Evolutionary conservation across 2,888 invertebrate species (phyloP).

Genomic region (Globia sparganii): DNA sequence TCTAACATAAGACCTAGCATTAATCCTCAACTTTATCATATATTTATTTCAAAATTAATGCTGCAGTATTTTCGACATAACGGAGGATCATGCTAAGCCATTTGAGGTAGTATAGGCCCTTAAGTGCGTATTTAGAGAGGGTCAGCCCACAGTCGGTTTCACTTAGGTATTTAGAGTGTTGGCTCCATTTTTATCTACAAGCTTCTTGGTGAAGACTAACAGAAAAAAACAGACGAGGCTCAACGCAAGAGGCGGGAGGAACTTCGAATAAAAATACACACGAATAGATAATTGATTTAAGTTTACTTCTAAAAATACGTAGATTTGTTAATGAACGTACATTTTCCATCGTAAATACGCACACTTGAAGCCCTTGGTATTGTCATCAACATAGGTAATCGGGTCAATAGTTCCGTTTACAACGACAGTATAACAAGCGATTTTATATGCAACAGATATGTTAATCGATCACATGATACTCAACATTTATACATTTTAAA

Average conservation of each 20-base stretch:
- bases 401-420: conserved; percentile 54
- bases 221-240: background rate
- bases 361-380: conserved; percentile 40
- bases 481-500: conserved; percentile 63
- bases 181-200: too few relatives aligned
- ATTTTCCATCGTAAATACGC: conserved; percentile 32
- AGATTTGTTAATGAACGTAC: conserved; percentile 14
- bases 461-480: conserved; percentile 69
- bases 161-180: too few relatives aligned
- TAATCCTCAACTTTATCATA: too few relatives aligned
- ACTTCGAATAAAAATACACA: conserved; percentile 22
- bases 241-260: background rate
- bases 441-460: conserved; percentile 75
- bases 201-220: too few relatives aligned
- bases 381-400: conserved; percentile 34
- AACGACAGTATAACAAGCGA: conserved; percentile 69
- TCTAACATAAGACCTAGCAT: too few relatives aligned
- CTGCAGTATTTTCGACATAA: too few relatives aligned
- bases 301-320: conserved; percentile 36
- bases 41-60: too few relatives aligned
- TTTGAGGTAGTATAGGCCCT: too few relatives aligned
- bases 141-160: too few relatives aligned
- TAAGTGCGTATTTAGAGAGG: too few relatives aligned
- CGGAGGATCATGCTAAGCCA: too few relatives aligned
- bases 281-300: conserved; percentile 34